A percentile compares a stretch with the other conserved stretches of the same genome.
Evolutionary conservation across 64 coral and sea anemone species (phyloP).

Genomic region (Actinia tenebrosa): DNA sequence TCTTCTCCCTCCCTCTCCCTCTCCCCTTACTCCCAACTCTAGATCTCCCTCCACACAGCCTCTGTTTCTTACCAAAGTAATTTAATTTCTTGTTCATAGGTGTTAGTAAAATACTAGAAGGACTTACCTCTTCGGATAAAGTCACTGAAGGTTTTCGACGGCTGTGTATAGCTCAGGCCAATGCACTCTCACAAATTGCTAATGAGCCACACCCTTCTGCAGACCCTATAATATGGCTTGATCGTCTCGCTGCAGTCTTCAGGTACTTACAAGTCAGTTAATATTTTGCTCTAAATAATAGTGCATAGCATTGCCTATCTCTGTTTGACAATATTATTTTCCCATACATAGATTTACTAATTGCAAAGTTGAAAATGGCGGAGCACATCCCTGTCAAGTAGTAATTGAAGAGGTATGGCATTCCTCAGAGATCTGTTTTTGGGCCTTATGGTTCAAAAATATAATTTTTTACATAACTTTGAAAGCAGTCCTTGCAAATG

Average conservation of each 20-base stretch:
- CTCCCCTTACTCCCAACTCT: neutral
- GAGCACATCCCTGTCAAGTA: constrained; percentile 50
- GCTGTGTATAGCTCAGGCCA: constrained; percentile 57
- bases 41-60: neutral
- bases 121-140: constrained; percentile 44
- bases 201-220: constrained; percentile 39
- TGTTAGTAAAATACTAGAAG: constrained; percentile 80
- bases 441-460: neutral
- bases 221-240: constrained; percentile 79
- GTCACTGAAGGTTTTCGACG: constrained; percentile 69
- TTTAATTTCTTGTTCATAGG: constrained; percentile 41
- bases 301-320: neutral
- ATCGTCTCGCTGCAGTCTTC: constrained; percentile 82
- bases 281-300: neutral
- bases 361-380: constrained; percentile 60
- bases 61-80: neutral
- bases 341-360: constrained; percentile 47
- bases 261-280: constrained; percentile 30
- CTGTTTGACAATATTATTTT: neutral
- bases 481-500: neutral
- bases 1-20: no score
- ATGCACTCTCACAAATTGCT: constrained; percentile 53
- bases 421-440: neutral
- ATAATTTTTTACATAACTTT: no score
- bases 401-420: constrained; percentile 83